Conservation (phyloP, 2,888 invertebrate species). For the Tolmerus cingulatus region DNA sequence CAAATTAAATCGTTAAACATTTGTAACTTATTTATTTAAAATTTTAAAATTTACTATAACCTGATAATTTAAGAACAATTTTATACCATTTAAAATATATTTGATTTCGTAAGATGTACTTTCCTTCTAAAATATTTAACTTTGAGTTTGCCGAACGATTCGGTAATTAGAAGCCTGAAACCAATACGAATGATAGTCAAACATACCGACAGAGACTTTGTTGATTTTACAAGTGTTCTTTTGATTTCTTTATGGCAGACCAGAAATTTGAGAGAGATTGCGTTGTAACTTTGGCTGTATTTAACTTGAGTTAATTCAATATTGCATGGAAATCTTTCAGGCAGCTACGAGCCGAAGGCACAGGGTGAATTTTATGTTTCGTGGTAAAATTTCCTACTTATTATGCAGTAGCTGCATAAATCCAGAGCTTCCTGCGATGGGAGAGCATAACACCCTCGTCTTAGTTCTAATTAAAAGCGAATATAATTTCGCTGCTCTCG, state of each 20-base stretch:
- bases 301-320: background rate
- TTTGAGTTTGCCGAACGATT: background rate
- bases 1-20: too few species aligned
- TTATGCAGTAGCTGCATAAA: background rate
- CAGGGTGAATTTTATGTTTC: background rate
- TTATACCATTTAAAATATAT: too few species aligned
- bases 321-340: background rate
- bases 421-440: background rate
- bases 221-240: background rate
- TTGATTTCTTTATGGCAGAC: background rate
- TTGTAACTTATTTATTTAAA: too few species aligned
- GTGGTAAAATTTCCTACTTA: background rate
- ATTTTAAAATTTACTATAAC: too few species aligned
- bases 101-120: background rate
- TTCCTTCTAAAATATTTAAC: background rate
- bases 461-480: constrained; percentile 15
- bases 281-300: background rate
- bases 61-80: too few species aligned
- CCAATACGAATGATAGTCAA: background rate
- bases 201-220: background rate
- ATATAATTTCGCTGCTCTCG: background rate
- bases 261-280: background rate
- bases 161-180: background rate
- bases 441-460: background rate
- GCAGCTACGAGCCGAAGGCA: background rate